phyloP scores from a whole-genome alignment of 2,888 invertebrate species.

The Diarsia mendica region DNA sequence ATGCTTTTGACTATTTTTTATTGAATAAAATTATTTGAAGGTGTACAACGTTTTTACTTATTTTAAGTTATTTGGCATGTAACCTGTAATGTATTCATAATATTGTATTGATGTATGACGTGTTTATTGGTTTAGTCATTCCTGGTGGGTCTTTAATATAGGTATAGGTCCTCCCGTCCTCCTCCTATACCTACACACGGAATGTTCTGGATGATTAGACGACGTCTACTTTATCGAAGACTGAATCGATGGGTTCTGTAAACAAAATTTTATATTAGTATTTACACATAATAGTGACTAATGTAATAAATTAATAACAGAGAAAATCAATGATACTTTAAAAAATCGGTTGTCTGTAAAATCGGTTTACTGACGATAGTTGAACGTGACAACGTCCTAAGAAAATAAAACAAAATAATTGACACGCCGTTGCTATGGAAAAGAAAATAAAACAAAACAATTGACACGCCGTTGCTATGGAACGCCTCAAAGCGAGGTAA shows the following conservation, averaged over 20 bases:
- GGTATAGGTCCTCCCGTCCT: neutral
- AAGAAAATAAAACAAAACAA: too few species aligned
- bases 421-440: too few species aligned
- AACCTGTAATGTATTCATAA: neutral
- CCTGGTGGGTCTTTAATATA: neutral
- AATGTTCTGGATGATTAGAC: neutral
- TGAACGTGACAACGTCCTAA: too few species aligned
- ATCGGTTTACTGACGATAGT: too few species aligned
- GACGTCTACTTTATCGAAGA: neutral
- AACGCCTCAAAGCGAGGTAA: too few species aligned
- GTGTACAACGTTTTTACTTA: constrained; percentile 7
- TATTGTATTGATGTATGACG: neutral
- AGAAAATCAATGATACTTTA: neutral
- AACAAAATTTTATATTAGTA: neutral
- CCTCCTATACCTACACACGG: too few species aligned
- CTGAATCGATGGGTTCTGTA: neutral
- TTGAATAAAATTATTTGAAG: constrained; percentile 18
- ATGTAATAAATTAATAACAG: neutral
- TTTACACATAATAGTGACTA: neutral
- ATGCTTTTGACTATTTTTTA: constrained; percentile 3
- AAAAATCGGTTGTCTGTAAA: too few species aligned
- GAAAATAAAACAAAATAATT: too few species aligned
- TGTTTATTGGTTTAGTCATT: constrained; percentile 2
- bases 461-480: neutral
- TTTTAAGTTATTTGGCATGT: neutral